Evolutionary conservation across 2,888 invertebrate genomes (phyloP).

Genomic region (Proisotoma minuta): DNA sequence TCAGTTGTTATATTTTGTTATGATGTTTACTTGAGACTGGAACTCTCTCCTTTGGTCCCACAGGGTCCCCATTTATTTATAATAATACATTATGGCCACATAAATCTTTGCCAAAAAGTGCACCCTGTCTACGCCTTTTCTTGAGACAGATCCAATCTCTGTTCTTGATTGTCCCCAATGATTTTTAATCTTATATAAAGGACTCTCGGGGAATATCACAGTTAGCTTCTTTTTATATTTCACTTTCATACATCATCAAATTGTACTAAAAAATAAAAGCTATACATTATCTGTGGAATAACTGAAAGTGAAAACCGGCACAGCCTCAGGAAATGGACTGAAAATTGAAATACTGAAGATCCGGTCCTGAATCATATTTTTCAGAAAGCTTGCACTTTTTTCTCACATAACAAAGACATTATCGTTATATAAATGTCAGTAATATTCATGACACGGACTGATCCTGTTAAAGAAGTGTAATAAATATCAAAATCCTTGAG

Average conservation of each 20-base stretch:
- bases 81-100: constrained; percentile 16
- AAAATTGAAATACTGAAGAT: constrained; percentile 7
- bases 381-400: constrained; percentile 7
- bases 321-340: constrained; percentile 11
- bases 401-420: constrained; percentile 3
- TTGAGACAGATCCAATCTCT: constrained; percentile 14
- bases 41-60: neutral
- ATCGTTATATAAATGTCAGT: constrained; percentile 42
- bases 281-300: neutral
- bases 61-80: constrained; percentile 12
- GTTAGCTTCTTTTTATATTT: too few species aligned
- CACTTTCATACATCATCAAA: too few species aligned
- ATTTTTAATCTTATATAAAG: constrained; percentile 16
- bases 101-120: constrained; percentile 16
- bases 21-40: too few species aligned
- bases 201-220: too few species aligned
- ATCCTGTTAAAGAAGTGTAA: constrained; percentile 30
- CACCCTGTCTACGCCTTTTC: constrained; percentile 18
- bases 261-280: neutral
- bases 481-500: constrained; percentile 19
- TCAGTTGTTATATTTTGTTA: too few species aligned
- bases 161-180: constrained; percentile 12
- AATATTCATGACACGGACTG: constrained; percentile 43
- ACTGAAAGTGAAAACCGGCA: neutral
- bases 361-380: neutral